Conservation (phyloP, 2,888 invertebrate genomes). For the Thecophora atra region DNA sequence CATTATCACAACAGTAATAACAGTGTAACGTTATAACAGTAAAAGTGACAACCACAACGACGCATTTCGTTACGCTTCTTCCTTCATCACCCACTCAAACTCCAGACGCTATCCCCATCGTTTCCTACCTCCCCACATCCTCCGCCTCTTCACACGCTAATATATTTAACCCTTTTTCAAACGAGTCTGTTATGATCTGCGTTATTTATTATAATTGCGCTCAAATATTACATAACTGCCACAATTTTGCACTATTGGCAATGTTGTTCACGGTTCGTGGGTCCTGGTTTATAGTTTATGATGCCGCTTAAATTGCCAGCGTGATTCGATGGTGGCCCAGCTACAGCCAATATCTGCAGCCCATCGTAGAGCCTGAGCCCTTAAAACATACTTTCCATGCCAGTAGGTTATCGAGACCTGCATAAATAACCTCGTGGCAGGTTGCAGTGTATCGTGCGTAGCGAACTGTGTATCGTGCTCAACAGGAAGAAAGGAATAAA, state of each 20-base stretch:
- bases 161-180: slow-evolving; percentile 31
- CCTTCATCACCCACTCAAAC: background rate
- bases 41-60: slow-evolving; percentile 4
- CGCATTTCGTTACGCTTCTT: background rate
- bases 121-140: too few relatives aligned
- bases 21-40: background rate
- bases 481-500: background rate
- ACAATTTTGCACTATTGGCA: slow-evolving; percentile 20
- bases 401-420: slow-evolving; percentile 23
- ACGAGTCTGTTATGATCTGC: slow-evolving; percentile 24
- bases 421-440: background rate
- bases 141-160: background rate
- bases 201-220: slow-evolving; percentile 19
- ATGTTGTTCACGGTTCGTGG: background rate
- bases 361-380: background rate
- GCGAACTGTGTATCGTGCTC: background rate
- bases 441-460: background rate
- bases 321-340: too few relatives aligned
- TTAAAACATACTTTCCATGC: slow-evolving; percentile 22
- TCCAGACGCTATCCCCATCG: too few relatives aligned
- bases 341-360: background rate
- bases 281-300: too few relatives aligned
- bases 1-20: too few relatives aligned
- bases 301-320: slow-evolving; percentile 26
- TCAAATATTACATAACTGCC: slow-evolving; percentile 17